These are phyloP conservation scores for Hippolais icterina DNA, from an alignment of 2,113 vertebrate species.

Conservation along the genomic window DNA sequence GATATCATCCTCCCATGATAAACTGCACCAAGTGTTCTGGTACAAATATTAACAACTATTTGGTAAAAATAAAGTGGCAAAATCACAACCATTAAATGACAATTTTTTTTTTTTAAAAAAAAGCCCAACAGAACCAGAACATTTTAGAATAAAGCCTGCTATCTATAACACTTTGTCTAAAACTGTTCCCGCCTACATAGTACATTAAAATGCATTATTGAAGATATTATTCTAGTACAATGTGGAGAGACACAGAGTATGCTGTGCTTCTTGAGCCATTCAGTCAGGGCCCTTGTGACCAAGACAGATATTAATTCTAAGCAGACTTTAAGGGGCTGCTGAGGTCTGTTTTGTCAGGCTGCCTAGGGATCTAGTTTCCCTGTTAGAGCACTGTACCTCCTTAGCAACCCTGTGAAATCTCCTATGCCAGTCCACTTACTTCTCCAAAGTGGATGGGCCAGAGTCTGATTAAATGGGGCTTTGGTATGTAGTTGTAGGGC, in stretches of 20 bases:
- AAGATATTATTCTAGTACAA: neutral
- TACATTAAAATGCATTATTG: constrained; percentile 37
- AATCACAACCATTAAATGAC: neutral
- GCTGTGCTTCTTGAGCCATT: neutral
- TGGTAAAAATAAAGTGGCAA: neutral
- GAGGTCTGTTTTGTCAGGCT: neutral
- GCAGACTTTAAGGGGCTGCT: neutral
- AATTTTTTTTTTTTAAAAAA: neutral
- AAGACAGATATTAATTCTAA: neutral
- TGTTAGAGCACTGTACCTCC: neutral
- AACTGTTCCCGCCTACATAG: constrained; percentile 15
- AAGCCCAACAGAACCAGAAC: neutral
- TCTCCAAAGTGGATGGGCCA: neutral
- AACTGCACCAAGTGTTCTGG: neutral
- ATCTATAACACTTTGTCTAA: constrained; percentile 1
- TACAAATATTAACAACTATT: neutral
- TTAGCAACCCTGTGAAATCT: neutral
- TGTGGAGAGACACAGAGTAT: neutral
- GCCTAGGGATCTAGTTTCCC: neutral
- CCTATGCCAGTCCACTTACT: neutral
- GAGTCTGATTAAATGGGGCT: neutral
- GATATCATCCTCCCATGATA: neutral
- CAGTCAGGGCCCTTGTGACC: neutral
- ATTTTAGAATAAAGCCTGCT: constrained; percentile 10
- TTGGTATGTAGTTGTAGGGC: neutral